phyloP scores from a whole-genome alignment of 2,797 vertebrate species.

The Mormyrops boulengeri region DNA sequence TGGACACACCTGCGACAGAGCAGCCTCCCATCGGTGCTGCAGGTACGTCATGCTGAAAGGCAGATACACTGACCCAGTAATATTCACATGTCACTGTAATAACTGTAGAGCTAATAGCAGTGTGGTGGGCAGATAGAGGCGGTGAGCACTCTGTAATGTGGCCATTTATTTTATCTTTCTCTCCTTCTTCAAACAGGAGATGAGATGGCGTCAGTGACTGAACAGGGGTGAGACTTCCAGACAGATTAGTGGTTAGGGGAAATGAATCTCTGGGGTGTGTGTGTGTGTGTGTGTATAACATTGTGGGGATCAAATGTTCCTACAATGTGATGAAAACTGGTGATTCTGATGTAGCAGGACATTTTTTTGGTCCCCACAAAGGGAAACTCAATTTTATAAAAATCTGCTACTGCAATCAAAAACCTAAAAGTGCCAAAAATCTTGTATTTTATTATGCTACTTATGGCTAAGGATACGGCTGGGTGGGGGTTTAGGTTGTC shows the following conservation, averaged over 20 bases:
- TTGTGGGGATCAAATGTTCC: not conserved
- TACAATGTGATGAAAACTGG: not conserved
- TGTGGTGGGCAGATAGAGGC: not conserved
- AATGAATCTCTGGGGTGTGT: not conserved
- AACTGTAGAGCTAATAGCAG: not conserved
- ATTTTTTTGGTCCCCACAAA: not conserved
- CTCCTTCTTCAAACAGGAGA: not conserved
- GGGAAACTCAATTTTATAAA: not conserved
- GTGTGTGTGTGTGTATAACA: not conserved
- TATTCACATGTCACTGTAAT: not conserved
- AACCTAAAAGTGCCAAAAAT: not conserved
- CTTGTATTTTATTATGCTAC: too few relatives aligned
- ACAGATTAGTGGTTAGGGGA: not conserved
- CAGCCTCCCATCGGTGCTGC: not conserved
- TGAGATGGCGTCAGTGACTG: not conserved
- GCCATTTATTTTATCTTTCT: not conserved
- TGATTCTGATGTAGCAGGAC: not conserved
- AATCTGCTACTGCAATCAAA: not conserved
- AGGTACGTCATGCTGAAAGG: not conserved
- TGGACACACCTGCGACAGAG: not conserved
- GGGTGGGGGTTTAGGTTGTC: not conserved
- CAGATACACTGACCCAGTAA: not conserved
- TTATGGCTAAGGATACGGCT: too few relatives aligned
- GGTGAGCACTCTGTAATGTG: not conserved
- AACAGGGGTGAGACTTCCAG: conserved; percentile 12